phyloP scores from a whole-genome alignment of 2,797 vertebrate genomes.

The Rhabdophis nuchalis region DNA sequence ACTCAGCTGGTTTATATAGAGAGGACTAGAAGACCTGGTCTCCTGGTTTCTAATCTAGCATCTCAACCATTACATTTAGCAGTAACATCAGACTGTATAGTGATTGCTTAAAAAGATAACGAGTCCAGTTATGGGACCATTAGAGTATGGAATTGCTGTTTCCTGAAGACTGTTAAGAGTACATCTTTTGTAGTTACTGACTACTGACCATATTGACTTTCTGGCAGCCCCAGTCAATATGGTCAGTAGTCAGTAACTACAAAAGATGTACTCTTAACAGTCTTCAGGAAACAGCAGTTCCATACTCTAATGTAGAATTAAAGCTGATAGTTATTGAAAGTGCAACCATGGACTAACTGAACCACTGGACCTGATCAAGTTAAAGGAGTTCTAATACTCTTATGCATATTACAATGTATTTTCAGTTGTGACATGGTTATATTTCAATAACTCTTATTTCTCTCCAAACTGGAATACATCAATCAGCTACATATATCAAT shows the following conservation, averaged over 20 bases:
- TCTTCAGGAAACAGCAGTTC: background rate
- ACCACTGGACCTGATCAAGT: background rate
- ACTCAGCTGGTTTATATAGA: background rate
- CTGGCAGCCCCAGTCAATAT: background rate
- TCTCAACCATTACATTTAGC: background rate
- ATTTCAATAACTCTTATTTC: background rate
- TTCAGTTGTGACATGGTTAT: background rate
- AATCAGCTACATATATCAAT: background rate
- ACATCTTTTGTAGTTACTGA: background rate
- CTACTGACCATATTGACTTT: background rate
- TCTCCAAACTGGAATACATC: background rate
- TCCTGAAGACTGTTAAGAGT: background rate
- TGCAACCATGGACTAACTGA: background rate
- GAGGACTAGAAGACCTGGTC: background rate
- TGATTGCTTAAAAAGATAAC: background rate
- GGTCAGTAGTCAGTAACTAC: background rate
- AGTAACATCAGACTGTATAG: background rate
- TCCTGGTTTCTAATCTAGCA: background rate
- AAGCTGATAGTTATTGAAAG: background rate
- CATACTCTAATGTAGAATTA: background rate
- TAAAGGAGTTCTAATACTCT: background rate
- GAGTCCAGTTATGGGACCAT: background rate
- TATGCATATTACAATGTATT: background rate
- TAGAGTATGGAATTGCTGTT: background rate
- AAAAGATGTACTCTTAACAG: too few relatives aligned